A percentile compares a stretch with the other conserved stretches of the same genome.
phyloP scores from a whole-genome alignment of 2,113 vertebrate species.

The Tupaia chinensis region DNA sequence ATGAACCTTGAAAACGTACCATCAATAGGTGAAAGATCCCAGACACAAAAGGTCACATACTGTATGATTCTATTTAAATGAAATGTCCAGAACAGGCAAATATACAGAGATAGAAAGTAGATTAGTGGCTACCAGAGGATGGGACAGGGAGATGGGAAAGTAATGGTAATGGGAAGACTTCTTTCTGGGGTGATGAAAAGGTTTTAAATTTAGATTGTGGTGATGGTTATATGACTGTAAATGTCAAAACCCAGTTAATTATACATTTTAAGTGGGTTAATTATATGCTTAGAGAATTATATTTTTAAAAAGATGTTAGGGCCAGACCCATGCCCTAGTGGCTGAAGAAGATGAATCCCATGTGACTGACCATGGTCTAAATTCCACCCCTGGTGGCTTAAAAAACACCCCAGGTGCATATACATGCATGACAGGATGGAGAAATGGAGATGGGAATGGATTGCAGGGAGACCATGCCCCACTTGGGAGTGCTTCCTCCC shows the following conservation, averaged over 20 bases:
- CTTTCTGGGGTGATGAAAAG: conserved; percentile 26
- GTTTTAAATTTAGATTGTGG: conserved; percentile 55
- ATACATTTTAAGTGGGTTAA: conserved; percentile 25
- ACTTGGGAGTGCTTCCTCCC: no score
- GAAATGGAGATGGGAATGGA: no score
- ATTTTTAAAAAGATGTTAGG: conserved; percentile 38
- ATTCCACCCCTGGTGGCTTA: no score
- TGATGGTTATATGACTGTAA: conserved; percentile 16
- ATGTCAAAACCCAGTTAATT: conserved; percentile 19
- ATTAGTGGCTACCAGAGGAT: neutral
- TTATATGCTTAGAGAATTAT: neutral
- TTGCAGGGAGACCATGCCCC: no score
- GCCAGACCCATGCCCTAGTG: no score
- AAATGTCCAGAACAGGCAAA: conserved; percentile 54
- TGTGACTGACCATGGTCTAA: no score
- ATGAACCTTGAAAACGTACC: conserved; percentile 37
- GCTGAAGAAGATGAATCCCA: no score
- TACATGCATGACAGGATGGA: no score
- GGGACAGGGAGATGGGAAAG: neutral
- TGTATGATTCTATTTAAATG: conserved; percentile 42
- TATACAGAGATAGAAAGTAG: conserved; percentile 20
- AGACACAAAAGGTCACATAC: conserved; percentile 21
- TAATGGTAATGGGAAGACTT: conserved; percentile 17
- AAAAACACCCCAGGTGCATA: no score
- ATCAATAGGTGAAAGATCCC: conserved; percentile 35